Base-by-base conservation (phyloP, 1,140 invertebrate species). In the Papilio aristodemus region DNA sequence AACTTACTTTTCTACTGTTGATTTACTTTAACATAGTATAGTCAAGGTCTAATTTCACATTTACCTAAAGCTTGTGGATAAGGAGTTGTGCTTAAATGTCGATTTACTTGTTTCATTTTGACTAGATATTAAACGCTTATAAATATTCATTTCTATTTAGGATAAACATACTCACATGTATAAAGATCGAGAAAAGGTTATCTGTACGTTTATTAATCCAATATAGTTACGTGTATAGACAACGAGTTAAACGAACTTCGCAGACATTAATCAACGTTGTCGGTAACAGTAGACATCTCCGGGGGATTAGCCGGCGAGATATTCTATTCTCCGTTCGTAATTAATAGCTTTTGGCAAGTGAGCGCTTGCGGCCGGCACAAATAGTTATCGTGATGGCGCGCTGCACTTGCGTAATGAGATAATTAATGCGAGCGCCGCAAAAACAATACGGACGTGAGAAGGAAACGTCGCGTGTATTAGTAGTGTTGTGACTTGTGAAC, bases 281-380 rank as follows among this genome's bases (percentile, higher is more conserved):
- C 87, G 80, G 85, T 88, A 88, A 90, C 83, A 83, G 86, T 84
- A 86, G 80, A 84, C 83, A 77, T 89, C 87, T 87, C 84, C 77
- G 81, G 83, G 84, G 87, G 84, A 86, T 87, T 84, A 85, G 82
- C 81, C 81, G 85, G 67, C 75, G 79, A 85, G 87, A 87, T 90
- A 89, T 89, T 91, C 87, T 89, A 89, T 91, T 90, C 87, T 86
- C 79, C 75, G 81, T 73, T 70, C 64, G 85, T 89, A 91, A 91
- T 91, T 91, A 91, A 91, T 91, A 86, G 89, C 87, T 89, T 91
- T 91, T 90, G 89, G 89, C 87, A 91, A 89, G 87, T 84, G 85
- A 86, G 85, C 79, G 84, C 79, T 73, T 72, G 84, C 76, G 77
- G 80, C 77, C 75, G 77, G 74, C 81, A 81, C 76, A 78, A 87